phyloP scores from a whole-genome alignment of 2,797 vertebrate genomes.

The Lagorchestes hirsutus region DNA sequence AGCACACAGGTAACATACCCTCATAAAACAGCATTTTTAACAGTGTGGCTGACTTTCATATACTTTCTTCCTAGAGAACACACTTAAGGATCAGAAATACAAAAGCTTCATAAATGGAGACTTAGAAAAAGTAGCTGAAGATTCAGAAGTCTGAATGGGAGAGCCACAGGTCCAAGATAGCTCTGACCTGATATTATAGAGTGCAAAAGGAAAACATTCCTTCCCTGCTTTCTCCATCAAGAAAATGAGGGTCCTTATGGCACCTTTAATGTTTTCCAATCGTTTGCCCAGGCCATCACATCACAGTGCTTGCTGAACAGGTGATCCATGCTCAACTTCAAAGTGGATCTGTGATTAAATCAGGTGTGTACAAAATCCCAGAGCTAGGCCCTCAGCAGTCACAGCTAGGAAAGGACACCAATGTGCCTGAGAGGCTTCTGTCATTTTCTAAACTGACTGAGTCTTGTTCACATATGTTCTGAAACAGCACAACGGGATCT shows the following conservation, averaged over 20 bases:
- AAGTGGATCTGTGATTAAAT: conserved; percentile 37
- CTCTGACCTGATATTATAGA: conserved; percentile 10
- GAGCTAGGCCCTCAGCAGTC: neutral
- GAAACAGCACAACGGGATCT: neutral
- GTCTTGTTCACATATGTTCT: neutral
- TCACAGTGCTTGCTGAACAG: neutral
- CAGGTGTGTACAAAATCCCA: neutral
- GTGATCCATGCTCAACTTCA: neutral
- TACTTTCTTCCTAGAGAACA: conserved; percentile 32
- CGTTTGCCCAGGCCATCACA: neutral
- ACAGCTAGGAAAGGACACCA: neutral
- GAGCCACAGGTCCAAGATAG: neutral
- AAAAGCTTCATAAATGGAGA: conserved; percentile 3
- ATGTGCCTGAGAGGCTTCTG: neutral
- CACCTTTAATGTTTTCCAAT: neutral
- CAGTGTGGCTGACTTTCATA: conserved; percentile 18
- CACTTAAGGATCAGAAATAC: conserved; percentile 30
- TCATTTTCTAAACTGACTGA: neutral
- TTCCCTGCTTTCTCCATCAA: neutral
- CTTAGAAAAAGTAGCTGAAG: conserved; percentile 29
- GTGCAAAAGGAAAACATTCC: neutral
- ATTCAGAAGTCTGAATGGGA: conserved; percentile 28
- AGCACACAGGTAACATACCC: conserved; percentile 6
- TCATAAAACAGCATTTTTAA: neutral
- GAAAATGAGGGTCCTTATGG: neutral